A percentile compares a stretch with the other conserved stretches of the same genome.
Conservation (phyloP, 2,888 invertebrate species). For the Crepidodera aurea region DNA sequence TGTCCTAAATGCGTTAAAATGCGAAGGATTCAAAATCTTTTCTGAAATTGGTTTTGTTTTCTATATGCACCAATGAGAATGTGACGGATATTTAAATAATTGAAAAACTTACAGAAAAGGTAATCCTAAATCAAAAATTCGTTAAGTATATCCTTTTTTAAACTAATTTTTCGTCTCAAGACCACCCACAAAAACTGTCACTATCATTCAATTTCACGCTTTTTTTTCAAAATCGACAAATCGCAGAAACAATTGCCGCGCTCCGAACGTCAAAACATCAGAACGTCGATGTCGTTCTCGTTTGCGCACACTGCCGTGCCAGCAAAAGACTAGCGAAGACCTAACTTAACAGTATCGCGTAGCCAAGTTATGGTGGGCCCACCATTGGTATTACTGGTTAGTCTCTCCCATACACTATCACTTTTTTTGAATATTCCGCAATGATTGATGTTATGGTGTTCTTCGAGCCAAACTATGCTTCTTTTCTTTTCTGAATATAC, state of each 20-base stretch:
- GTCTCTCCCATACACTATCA: conserved; percentile 36
- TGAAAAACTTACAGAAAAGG: neutral
- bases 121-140: neutral
- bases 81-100: too few species aligned
- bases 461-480: conserved; percentile 24
- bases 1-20: too few species aligned
- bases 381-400: conserved; percentile 2
- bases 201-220: neutral
- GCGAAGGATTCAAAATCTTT: too few species aligned
- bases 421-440: conserved; percentile 37
- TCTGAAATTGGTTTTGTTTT: too few species aligned
- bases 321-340: conserved; percentile 9
- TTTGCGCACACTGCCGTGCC: neutral
- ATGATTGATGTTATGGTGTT: conserved; percentile 30
- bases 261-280: neutral
- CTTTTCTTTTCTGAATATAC: conserved; percentile 7
- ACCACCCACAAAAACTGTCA: conserved; percentile 17
- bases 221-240: neutral
- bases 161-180: too few species aligned
- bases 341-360: conserved; percentile 20
- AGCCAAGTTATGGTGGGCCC: conserved; percentile 18
- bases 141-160: too few species aligned
- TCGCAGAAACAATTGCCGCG: neutral
- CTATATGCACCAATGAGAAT: too few species aligned
- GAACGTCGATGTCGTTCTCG: neutral